Base-by-base conservation (phyloP, 2,888 invertebrate species). In the Tridacna crocea region DNA sequence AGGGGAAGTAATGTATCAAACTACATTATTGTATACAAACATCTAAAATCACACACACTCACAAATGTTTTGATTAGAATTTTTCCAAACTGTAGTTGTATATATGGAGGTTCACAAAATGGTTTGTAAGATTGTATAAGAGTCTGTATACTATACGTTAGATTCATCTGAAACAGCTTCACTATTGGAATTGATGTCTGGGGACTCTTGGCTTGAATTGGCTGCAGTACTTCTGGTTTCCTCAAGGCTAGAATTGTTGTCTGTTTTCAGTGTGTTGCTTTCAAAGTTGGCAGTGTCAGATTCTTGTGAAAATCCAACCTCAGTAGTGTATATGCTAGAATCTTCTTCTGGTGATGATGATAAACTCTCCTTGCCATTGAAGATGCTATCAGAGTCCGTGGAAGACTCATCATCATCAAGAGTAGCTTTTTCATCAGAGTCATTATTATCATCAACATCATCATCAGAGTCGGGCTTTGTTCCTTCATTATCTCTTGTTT, bases 181-280 rank as follows among this genome's bases (percentile, higher is more conserved):
- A 24, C 70, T 70, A 51, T 51, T 70, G 11, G 70, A 70, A 24
- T 48, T 48, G 4, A 22, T 70, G 12, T 70, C 70, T 22, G 51
- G 70, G 12, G 70, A 70, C 24, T 70, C 70, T 11, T 46, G 13
- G 19, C 70, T 70, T 0, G 70, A 70, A 24, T 24, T 47, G 6
- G 22, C 48, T 4, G 22, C 51, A 15, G 15, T 70, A 48, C 70
- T 70, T 15, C 12, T 51, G 12, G 70, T 70, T 15, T 68, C 68
- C 22, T 68, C 68, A 11, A 6, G 26, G 19, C 47, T 70, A 13
- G 48, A 51, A 17, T 70, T 51, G 17, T 17, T 2, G n/a, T 66
- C 46, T 36, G 46, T 36, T 17, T 36, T 46, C 11, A 17, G n/a
- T 68, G 15, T 24, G 24, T 46, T 22, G 22, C 61, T 61, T 4